A percentile compares a stretch with the other conserved stretches of the same genome.
These are phyloP conservation scores for Ochropacha duplaris DNA, from an alignment of 2,888 invertebrate species.

Conservation along the genomic window DNA sequence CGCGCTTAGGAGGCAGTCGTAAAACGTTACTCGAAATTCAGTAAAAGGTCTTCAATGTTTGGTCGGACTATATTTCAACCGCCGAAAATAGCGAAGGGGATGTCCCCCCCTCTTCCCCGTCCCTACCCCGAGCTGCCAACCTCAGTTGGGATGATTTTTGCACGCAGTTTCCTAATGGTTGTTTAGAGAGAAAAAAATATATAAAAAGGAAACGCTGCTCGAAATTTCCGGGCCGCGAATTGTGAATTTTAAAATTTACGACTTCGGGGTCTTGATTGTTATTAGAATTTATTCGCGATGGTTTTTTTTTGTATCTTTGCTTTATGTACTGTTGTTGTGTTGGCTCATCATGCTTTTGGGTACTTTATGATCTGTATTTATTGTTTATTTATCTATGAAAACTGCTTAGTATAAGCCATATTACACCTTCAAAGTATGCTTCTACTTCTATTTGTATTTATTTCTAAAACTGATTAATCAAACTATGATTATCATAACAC, in stretches of 20 bases:
- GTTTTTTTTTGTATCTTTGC: background rate
- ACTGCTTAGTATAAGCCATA: too few species aligned
- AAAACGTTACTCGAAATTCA: conserved; percentile 77
- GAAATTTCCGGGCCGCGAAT: conserved; percentile 38
- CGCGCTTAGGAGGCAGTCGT: conserved; percentile 71
- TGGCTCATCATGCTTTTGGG: too few species aligned
- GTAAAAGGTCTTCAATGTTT: conserved; percentile 80
- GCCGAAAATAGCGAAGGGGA: conserved; percentile 77
- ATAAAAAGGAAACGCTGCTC: conserved; percentile 41
- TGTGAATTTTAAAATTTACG: conserved; percentile 41
- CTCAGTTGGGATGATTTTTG: conserved; percentile 68
- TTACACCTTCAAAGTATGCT: too few species aligned
- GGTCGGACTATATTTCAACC: conserved; percentile 78
- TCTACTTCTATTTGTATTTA: too few species aligned
- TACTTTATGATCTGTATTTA: too few species aligned
- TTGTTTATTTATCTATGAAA: too few species aligned
- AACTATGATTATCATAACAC: too few species aligned
- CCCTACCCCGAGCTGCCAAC: conserved; percentile 48
- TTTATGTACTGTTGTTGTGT: background rate
- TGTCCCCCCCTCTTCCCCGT: conserved; percentile 36
- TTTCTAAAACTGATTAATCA: too few species aligned
- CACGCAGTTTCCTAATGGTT: conserved; percentile 58
- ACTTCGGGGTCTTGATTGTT: conserved; percentile 18
- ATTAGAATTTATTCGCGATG: conserved; percentile 1
- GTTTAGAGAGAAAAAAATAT: conserved; percentile 64